Conservation (phyloP, 2,113 vertebrate species). For the Tricholaema leucomelas region DNA sequence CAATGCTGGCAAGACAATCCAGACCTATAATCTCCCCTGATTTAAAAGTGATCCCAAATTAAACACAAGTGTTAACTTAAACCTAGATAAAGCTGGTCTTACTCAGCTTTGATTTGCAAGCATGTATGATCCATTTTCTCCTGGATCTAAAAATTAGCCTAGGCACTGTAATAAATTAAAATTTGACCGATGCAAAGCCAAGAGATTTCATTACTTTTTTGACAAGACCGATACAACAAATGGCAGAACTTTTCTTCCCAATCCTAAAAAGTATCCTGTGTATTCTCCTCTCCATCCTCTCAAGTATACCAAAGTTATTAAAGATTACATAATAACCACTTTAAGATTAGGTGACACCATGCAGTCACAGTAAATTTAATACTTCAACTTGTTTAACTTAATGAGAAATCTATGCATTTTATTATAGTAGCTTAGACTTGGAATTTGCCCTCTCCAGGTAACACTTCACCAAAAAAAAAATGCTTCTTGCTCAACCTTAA, state of each 20-base stretch:
- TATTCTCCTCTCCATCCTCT: accelerated
- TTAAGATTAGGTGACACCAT: neutral
- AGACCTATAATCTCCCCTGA: accelerated
- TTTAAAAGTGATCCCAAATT: neutral
- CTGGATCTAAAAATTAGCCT: neutral
- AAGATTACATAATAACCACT: neutral
- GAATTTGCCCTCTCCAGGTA: neutral
- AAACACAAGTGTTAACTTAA: neutral
- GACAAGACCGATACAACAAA: neutral
- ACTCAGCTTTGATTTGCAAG: neutral
- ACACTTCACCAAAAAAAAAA: neutral
- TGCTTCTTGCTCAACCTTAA: neutral
- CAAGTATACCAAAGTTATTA: neutral
- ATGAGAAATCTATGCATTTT: neutral
- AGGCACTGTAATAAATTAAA: neutral
- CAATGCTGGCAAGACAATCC: neutral
- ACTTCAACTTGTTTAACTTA: neutral
- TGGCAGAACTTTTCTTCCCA: neutral
- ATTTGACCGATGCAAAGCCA: neutral
- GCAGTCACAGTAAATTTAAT: neutral
- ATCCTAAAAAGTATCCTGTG: neutral
- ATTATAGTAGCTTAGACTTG: neutral
- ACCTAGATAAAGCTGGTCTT: neutral
- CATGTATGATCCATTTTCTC: neutral
- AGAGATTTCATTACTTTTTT: neutral